phyloP scores from a whole-genome alignment of 2,797 vertebrate genomes.

The Chrysocyon brachyurus region DNA sequence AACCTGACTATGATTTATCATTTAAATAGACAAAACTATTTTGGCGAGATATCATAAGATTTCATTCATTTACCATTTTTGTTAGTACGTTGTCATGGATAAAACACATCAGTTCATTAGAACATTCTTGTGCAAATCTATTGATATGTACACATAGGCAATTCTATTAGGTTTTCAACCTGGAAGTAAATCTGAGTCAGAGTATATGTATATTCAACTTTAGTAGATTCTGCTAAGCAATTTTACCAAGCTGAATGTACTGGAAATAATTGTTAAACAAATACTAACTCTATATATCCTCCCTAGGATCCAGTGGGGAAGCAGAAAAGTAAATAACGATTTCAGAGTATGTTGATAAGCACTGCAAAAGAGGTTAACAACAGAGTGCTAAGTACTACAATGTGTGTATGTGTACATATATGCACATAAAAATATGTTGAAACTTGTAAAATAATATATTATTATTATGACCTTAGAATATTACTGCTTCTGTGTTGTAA shows the following conservation, averaged over 20 bases:
- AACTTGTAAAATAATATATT: conserved; percentile 31
- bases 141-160: not conserved
- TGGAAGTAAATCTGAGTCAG: not conserved
- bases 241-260: conserved; percentile 12
- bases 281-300: not conserved
- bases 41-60: not conserved
- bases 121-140: not conserved
- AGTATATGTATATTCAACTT: not conserved
- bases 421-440: not conserved
- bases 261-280: not conserved
- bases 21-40: conserved; percentile 8
- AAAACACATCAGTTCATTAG: not conserved
- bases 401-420: not conserved
- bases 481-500: conserved; percentile 23
- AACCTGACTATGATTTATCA: not conserved
- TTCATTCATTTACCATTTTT: not conserved
- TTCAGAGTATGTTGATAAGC: not conserved
- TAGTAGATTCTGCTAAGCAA: not conserved
- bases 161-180: not conserved
- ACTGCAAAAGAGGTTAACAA: not conserved
- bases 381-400: not conserved
- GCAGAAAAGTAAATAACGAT: not conserved
- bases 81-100: not conserved
- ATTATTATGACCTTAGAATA: conserved; percentile 2
- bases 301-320: not conserved